Evolutionary conservation across 2,113 vertebrate genomes (phyloP), one percentile per base, ranked within the genome.

Genomic region (Bos taurus): DNA sequence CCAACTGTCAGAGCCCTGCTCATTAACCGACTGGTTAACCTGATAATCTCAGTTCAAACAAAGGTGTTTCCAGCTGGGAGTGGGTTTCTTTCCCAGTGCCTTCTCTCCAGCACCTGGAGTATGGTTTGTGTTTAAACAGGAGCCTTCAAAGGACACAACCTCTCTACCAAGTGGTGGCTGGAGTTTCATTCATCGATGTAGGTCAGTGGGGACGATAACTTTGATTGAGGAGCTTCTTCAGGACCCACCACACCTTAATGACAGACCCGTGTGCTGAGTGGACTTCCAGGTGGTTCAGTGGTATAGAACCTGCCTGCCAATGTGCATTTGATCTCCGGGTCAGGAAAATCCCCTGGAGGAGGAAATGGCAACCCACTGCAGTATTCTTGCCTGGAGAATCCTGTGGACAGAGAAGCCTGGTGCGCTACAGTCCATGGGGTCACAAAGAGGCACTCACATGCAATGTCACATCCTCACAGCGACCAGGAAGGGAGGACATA

Each of bases 401-500:
- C 71, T 7, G 6, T 33, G 40, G 71, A 43, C 23, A 26, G 71
- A 77, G 23, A 4, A 77, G 23, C 36, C 71, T 43, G 36, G 71
- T 1, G 0, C 2, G 7, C n/a, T 26, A 43, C 13, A 26, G 71
- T 77, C 71, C 71, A 43, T 77, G 71, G 36, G 40, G 7, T 77
- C 23, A 7, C 71, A 43, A 43, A 77, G 36, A 43, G 7, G 14
- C 33, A 26, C 30, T 26, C 6, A 28, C 9, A 0, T 3, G 13
- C 62, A 13, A 8, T 2, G 10, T 2, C 1, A 6, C n/a, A 8
- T 12, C 52, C 33, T 59, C 26, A 15, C 12, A 2, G 19, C 10
- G 12, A 46, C 77, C 30, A 10, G 2, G 15, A 43, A 30, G 21
- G 60, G 54, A 6, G 16, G 78, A n/a, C 23, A 5, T 52, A 2